Base-by-base conservation (phyloP, 2,888 invertebrate species). In the Campaea margaritaria region DNA sequence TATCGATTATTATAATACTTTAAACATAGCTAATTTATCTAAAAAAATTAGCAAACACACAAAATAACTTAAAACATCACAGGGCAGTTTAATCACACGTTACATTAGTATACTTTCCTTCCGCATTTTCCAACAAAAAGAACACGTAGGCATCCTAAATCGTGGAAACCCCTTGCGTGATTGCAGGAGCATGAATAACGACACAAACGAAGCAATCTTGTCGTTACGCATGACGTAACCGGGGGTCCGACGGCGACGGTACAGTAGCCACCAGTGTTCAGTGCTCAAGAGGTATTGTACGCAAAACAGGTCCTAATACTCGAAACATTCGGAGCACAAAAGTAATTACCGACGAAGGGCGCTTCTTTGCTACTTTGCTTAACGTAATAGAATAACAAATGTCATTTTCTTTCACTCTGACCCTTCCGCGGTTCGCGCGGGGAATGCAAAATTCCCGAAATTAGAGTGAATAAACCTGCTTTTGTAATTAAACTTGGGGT, bases 341-440 rank as follows among this genome's bases (percentile, higher is more conserved):
- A 88, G 85, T 88, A 91, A 90, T 91, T 90, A 89, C 82, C 74
- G 76, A 71, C 71, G 74, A 75, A 78, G 79, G 78, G 79, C 81
- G 82, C 82, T 82, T 81, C 85, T 84, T 81, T 80, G 75, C 85
- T 87, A 82, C 85, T 87, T 89, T 87, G 85, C 85, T 83, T 79
- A 79, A 79, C 84, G 84, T 91, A 91, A 91, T 90, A 90, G 87
- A 91, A 91, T 92, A 91, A 91, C 87, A 86, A 89, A 91, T 92
- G 91, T 90, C 91, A 90, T 91, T 92, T 91, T 91, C 91, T 91
- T 91, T 90, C 81, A 74, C 79, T 80, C 85, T 87, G 91, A 91
- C 91, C 92, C 91, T 91, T 89, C 85, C 89, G 91, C 82, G 90
- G 90, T 89, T 89, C 90, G 86, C 90, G 89, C 82, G 78, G 81